phyloP scores from a whole-genome alignment of 2,113 vertebrate genomes.

The Atractosteus spatula region DNA sequence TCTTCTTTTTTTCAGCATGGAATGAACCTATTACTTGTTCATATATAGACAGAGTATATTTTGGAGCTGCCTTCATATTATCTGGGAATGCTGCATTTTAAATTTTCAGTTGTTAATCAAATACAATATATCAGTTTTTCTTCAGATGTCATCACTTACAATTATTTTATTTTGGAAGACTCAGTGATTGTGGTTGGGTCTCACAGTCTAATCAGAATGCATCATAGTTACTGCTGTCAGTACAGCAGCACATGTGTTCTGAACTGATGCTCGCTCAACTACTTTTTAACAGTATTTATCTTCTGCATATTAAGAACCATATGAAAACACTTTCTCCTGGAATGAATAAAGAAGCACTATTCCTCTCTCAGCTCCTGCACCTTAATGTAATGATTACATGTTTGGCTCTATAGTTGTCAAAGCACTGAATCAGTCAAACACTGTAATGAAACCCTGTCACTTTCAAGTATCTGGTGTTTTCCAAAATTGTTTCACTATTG shows the following conservation, averaged over 20 bases:
- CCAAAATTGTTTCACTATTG: slow-evolving; percentile 80
- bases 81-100: too few species aligned
- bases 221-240: too few species aligned
- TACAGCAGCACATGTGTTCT: neutral
- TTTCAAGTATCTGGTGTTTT: slow-evolving; percentile 78
- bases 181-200: too few species aligned
- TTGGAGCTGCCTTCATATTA: too few species aligned
- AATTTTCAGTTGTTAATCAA: too few species aligned
- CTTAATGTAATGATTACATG: slow-evolving; percentile 98
- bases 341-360: neutral
- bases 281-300: neutral
- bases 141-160: too few species aligned
- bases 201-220: too few species aligned
- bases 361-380: slow-evolving; percentile 70
- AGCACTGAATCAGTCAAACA: slow-evolving; percentile 84
- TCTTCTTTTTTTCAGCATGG: too few species aligned
- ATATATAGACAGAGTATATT: too few species aligned
- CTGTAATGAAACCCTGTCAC: slow-evolving; percentile 96
- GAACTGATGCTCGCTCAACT: neutral
- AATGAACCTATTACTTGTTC: too few species aligned
- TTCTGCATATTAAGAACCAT: neutral
- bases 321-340: neutral
- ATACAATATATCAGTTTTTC: too few species aligned
- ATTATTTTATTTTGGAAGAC: too few species aligned
- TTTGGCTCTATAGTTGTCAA: slow-evolving; percentile 89